A percentile compares a stretch with the other conserved stretches of the same genome.
phyloP scores from a whole-genome alignment of 2,797 vertebrate genomes.

The Synaphobranchus kaupii region DNA sequence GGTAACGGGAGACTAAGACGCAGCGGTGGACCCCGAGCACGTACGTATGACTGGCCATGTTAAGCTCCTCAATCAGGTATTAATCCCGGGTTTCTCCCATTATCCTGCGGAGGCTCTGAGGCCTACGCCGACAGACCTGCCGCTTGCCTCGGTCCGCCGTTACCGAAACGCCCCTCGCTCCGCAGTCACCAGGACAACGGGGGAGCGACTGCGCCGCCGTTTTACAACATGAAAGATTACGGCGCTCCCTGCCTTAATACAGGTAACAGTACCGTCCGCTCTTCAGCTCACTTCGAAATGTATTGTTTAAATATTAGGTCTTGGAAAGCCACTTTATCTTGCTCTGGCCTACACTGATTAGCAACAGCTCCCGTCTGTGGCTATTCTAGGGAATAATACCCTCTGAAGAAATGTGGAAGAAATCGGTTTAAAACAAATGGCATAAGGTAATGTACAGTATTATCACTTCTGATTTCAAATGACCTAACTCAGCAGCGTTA shows the following conservation, averaged over 20 bases:
- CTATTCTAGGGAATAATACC: not conserved
- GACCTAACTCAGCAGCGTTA: not conserved
- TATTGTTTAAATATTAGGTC: not conserved
- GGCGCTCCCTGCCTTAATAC: not conserved
- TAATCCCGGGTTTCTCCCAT: constrained; percentile 71
- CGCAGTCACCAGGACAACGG: not conserved
- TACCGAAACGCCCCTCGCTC: not conserved
- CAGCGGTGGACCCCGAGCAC: constrained; percentile 62
- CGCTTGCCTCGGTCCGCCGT: not conserved
- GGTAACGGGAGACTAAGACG: constrained; percentile 61
- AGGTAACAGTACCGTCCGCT: not conserved
- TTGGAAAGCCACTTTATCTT: not conserved
- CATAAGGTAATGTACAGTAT: not conserved
- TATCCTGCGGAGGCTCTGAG: constrained; percentile 62
- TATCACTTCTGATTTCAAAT: not conserved
- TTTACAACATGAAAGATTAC: not conserved
- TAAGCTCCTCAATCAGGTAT: constrained; percentile 71
- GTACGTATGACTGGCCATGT: constrained; percentile 71
- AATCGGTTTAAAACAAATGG: not conserved
- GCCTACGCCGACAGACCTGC: not conserved
- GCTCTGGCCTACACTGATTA: not conserved
- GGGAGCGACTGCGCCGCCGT: not conserved
- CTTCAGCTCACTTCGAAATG: not conserved
- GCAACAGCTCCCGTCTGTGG: not conserved
- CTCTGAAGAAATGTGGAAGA: not conserved